Base-by-base conservation (phyloP, 2,797 vertebrate species). In the Caiman crocodilus region DNA sequence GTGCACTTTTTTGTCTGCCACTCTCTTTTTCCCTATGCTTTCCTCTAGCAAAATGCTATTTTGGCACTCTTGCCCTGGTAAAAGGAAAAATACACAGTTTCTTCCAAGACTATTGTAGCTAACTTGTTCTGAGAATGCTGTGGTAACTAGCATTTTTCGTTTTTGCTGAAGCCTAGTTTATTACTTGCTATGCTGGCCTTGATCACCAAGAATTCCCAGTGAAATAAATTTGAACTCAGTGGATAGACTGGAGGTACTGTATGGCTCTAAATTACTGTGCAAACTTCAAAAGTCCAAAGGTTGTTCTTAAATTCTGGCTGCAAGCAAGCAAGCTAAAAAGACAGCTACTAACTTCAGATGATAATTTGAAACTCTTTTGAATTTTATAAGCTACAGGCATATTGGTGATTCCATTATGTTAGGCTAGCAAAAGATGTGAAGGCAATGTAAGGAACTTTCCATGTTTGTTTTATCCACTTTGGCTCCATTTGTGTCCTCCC, bases 181-280 rank as follows among this genome's bases (percentile, higher is more conserved):
- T 59, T 4, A 1, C 61, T 90, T 23, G 2, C 3, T 16, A 1
- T 82, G 4, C 1, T 12, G 90, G 61, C 35, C 30, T 0, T 0
- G 3, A 35, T 89, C 20, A 5, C 0, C 1, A 18, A 42, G 50
- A 82, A 65, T 84, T 79, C 28, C 28, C 0, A 0, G 64, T 30
- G 61, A 26, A 9, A 1, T 59, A 42, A 26, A 57, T 28, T n/a
- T 57, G 21, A 65, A 25, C 42, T 6, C 75, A 81, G 1, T 1
- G 63, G 26, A 63, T 0, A 0, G 32, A 64, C 8, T 0, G 0
- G 21, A 90, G 32, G 75, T 77, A 90, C 76, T 1, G 0, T 17
- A 4, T 1, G 0, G 61, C 35, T 83, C 89, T 85, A 25, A 82
- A 56, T 35, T 90, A 57, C 63, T 3, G 0, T 79, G 42, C 28